These are phyloP conservation scores for Plutomurus gul DNA, from an alignment of 1,140 invertebrate genomes.

Conservation along the genomic window DNA sequence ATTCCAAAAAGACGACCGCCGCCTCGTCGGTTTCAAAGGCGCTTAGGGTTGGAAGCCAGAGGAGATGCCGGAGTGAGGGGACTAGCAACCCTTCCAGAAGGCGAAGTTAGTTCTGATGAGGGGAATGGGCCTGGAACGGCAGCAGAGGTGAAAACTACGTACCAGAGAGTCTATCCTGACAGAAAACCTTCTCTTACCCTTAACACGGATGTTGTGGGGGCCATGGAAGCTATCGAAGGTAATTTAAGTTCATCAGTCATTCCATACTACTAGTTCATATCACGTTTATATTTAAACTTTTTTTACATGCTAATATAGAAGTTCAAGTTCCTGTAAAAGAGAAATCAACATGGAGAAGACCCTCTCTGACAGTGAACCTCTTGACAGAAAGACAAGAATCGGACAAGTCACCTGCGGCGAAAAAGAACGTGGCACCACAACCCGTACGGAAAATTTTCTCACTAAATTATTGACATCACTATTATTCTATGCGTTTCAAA, in stretches of 20 bases:
- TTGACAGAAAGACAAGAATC: not conserved
- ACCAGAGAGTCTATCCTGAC: slow-evolving; percentile 71
- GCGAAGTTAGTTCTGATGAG: slow-evolving; percentile 60
- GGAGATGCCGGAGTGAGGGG: slow-evolving; percentile 75
- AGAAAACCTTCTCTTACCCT: slow-evolving; percentile 79
- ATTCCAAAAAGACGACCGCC: slow-evolving; percentile 67
- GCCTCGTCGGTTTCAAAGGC: slow-evolving; percentile 68
- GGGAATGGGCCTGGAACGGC: slow-evolving; percentile 51
- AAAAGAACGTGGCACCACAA: too few relatives aligned
- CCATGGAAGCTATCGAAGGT: slow-evolving; percentile 86
- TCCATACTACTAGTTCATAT: not conserved
- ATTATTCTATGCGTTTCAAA: not conserved
- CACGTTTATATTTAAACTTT: not conserved
- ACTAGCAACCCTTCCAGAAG: slow-evolving; percentile 73
- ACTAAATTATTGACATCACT: not conserved
- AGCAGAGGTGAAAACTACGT: slow-evolving; percentile 55
- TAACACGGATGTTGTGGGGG: slow-evolving; percentile 78
- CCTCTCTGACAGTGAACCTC: not conserved
- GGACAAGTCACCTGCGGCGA: not conserved
- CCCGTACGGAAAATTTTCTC: not conserved
- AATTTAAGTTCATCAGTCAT: not conserved
- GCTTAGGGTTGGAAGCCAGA: slow-evolving; percentile 75
- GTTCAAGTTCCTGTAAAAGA: slow-evolving; percentile 70
- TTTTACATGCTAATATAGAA: slow-evolving; percentile 62
- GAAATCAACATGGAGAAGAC: slow-evolving; percentile 76